Evolutionary conservation across 2,888 invertebrate species (phyloP).

Genomic region (Nemotelus pantherinus): DNA sequence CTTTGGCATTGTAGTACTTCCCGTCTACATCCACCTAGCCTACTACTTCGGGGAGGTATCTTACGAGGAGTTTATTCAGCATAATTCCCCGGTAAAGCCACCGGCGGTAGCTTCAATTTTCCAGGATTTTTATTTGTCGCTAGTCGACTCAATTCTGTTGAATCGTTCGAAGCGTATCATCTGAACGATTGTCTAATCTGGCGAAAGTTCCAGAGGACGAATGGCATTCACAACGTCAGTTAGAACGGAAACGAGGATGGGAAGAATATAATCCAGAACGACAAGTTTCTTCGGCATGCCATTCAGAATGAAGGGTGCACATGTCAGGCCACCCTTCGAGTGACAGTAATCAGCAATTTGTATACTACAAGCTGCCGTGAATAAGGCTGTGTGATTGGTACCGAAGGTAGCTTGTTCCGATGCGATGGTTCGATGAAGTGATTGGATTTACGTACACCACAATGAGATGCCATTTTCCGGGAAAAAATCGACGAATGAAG

Average conservation of each 20-base stretch:
- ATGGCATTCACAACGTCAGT: slow-evolving; percentile 32
- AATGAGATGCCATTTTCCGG: too few species aligned
- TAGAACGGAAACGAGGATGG: not conserved
- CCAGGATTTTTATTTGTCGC: slow-evolving; percentile 16
- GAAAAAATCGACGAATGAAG: too few species aligned
- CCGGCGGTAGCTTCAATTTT: slow-evolving; percentile 29
- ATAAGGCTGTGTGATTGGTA: slow-evolving; percentile 39
- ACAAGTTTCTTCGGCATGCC: slow-evolving; percentile 23
- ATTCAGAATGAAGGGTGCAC: slow-evolving; percentile 32
- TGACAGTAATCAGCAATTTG: slow-evolving; percentile 45
- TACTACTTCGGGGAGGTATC: slow-evolving; percentile 34
- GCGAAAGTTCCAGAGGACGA: not conserved
- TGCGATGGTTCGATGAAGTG: slow-evolving; percentile 27
- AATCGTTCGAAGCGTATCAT: slow-evolving; percentile 31
- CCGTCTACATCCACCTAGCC: not conserved
- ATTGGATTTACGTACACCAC: not conserved
- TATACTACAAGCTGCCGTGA: slow-evolving; percentile 34
- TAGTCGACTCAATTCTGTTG: slow-evolving; percentile 8
- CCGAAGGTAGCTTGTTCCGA: slow-evolving; percentile 19
- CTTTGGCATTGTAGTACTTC: slow-evolving; percentile 25
- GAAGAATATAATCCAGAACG: slow-evolving; percentile 31
- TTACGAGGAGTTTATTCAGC: slow-evolving; percentile 44
- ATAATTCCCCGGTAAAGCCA: slow-evolving; percentile 20
- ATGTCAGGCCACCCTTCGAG: slow-evolving; percentile 37
- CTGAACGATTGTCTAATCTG: slow-evolving; percentile 10